Evolutionary conservation across 2,113 vertebrate genomes (phyloP).

Genomic region (Tragulus kanchil): DNA sequence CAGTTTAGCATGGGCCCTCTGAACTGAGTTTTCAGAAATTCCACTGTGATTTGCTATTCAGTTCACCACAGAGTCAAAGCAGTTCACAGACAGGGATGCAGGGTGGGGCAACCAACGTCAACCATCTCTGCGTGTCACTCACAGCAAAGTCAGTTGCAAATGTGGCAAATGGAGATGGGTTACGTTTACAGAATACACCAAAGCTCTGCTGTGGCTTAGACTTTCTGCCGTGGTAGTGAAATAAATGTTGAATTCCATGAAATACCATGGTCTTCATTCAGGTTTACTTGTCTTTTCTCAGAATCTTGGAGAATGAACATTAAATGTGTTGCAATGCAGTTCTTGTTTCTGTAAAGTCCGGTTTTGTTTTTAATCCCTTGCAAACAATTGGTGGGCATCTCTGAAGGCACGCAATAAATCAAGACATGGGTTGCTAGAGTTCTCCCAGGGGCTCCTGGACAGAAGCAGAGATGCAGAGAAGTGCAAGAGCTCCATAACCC

Average conservation of each 20-base stretch:
- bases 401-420: not conserved
- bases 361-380: conserved; percentile 6
- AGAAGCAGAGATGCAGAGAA: not conserved
- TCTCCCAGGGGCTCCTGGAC: not conserved
- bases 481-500: not conserved
- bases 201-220: conserved; percentile 62
- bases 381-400: not conserved
- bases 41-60: conserved; percentile 49
- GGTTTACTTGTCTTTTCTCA: conserved; percentile 70
- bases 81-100: not conserved
- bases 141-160: conserved; percentile 62
- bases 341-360: conserved; percentile 54
- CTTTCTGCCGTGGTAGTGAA: conserved; percentile 71
- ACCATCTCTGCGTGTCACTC: not conserved
- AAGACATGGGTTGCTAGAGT: not conserved
- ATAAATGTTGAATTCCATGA: conserved; percentile 81
- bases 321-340: conserved; percentile 47
- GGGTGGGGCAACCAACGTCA: not conserved
- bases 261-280: conserved; percentile 73
- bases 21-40: not conserved
- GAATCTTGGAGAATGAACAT: conserved; percentile 77
- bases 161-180: conserved; percentile 77
- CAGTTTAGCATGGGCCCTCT: not conserved
- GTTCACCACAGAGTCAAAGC: not conserved
- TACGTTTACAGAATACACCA: conserved; percentile 78